These are phyloP conservation scores for Euphydryas editha DNA, from an alignment of 2,888 invertebrate genomes.

Conservation along the genomic window DNA sequence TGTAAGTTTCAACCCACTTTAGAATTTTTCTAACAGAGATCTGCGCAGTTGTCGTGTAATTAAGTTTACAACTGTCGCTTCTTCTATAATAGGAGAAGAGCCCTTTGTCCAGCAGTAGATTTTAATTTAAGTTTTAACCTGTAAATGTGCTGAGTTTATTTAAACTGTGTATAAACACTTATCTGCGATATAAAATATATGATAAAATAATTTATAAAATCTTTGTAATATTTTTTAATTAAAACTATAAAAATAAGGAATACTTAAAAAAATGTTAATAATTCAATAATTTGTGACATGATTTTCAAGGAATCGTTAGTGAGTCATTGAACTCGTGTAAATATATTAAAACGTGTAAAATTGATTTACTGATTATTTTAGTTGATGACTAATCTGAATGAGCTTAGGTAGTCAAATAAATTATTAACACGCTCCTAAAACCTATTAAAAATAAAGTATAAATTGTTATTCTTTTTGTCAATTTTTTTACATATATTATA, in stretches of 20 bases:
- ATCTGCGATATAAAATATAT: conserved; percentile 25
- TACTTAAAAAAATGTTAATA: conserved; percentile 13
- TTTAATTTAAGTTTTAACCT: not conserved
- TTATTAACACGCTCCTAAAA: not conserved
- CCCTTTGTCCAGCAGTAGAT: too few species aligned
- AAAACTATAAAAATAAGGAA: conserved; percentile 10
- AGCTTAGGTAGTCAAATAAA: conserved; percentile 3
- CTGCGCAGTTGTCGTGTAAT: too few species aligned
- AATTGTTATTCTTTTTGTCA: not conserved
- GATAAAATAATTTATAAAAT: not conserved
- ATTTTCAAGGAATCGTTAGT: conserved; percentile 14
- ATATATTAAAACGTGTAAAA: conserved; percentile 27
- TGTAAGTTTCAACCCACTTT: too few species aligned
- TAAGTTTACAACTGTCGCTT: too few species aligned
- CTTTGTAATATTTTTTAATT: not conserved
- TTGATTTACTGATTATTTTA: conserved; percentile 26
- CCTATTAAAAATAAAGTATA: not conserved
- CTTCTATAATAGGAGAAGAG: too few species aligned
- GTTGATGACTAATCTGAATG: conserved; percentile 11
- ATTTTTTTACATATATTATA: not conserved
- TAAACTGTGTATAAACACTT: not conserved
- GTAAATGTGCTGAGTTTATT: conserved; percentile 1
- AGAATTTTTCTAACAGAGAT: too few species aligned
- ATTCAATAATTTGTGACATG: conserved; percentile 13
- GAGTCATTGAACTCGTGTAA: conserved; percentile 31